Percentiles rank a stretch among this genome's conserved stretches.
Evolutionary conservation across 2,113 vertebrate species (phyloP).

Genomic region (Calidris pugnax): DNA sequence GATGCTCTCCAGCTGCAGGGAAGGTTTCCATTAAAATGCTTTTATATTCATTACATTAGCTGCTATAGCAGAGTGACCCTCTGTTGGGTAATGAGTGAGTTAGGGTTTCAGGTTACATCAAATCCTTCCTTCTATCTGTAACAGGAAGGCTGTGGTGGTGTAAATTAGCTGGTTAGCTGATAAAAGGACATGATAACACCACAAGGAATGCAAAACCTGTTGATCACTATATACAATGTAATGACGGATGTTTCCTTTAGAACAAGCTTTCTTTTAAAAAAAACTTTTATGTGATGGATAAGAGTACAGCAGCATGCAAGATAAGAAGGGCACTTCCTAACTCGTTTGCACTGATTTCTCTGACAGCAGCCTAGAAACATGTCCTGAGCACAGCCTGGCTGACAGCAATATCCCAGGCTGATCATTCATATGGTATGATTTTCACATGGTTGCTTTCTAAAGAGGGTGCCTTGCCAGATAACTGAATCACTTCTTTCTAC

Average conservation of each 20-base stretch:
- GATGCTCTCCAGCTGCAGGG: constrained; percentile 48
- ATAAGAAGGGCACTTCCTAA: not conserved
- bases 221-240: not conserved
- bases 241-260: not conserved
- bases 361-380: not conserved
- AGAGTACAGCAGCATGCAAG: not conserved
- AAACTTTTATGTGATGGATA: not conserved
- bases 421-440: not conserved
- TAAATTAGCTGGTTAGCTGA: constrained; percentile 58
- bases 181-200: constrained; percentile 41
- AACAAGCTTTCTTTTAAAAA: not conserved
- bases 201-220: constrained; percentile 35
- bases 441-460: not conserved
- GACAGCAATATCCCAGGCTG: not conserved
- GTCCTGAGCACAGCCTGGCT: not conserved
- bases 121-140: constrained; percentile 42
- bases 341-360: not conserved
- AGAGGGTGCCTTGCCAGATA: not conserved
- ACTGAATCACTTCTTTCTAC: not conserved
- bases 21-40: constrained; percentile 49
- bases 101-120: constrained; percentile 34
- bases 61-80: not conserved
- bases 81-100: not conserved
- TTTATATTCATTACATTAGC: not conserved
- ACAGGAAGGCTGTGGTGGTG: constrained; percentile 40